phyloP scores from a whole-genome alignment of 2,797 vertebrate species.

The Sebastes variabilis region DNA sequence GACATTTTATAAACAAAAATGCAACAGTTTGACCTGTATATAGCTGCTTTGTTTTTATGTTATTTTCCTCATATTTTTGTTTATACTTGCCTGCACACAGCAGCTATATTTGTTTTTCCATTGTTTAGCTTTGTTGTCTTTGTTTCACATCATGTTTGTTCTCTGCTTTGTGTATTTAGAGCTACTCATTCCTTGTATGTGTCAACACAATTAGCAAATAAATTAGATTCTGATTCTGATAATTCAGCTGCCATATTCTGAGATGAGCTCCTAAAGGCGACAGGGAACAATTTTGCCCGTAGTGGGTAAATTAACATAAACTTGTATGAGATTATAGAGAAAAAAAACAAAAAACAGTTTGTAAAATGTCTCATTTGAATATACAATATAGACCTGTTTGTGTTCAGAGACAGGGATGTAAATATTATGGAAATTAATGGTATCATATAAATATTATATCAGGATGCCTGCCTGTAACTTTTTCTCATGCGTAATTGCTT shows the following conservation, averaged over 20 bases:
- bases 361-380: too few species aligned
- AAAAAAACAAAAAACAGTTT: too few species aligned
- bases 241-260: background rate
- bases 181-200: background rate
- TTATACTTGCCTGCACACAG: background rate
- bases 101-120: background rate
- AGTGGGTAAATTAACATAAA: background rate
- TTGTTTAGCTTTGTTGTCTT: background rate
- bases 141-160: background rate
- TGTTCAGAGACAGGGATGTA: background rate
- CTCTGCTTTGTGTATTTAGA: background rate
- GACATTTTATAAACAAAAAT: background rate
- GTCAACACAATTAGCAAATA: background rate
- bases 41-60: background rate
- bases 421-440: background rate
- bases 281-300: background rate
- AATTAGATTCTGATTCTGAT: background rate
- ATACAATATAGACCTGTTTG: background rate
- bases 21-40: too few species aligned
- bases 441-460: background rate
- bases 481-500: background rate
- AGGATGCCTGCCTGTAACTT: background rate
- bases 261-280: background rate
- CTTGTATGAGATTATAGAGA: too few species aligned
- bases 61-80: background rate